Evolutionary conservation across 2,888 invertebrate species (phyloP).

Genomic region (Drosophila anomalata): DNA sequence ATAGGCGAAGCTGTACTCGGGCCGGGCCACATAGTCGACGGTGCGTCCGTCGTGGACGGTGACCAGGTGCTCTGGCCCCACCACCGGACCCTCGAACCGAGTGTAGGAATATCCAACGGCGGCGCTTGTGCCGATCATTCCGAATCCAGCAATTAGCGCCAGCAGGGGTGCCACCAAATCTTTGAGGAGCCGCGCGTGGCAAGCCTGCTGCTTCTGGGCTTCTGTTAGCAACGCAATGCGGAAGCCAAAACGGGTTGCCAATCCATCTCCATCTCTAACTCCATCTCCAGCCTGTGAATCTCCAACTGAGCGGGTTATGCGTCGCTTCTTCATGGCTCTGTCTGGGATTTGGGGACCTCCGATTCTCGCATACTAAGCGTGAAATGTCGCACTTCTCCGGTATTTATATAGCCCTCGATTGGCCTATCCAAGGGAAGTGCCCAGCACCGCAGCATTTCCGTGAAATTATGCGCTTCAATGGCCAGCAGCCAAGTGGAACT

Average conservation of each 20-base stretch:
- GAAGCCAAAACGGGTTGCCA: constrained; percentile 62
- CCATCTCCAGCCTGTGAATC: constrained; percentile 29
- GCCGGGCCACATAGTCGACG: constrained; percentile 88
- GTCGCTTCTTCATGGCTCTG: constrained; percentile 60
- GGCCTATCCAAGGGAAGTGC: constrained; percentile 48
- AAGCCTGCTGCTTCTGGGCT: constrained; percentile 37
- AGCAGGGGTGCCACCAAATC: constrained; percentile 37
- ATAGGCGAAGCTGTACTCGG: constrained; percentile 90
- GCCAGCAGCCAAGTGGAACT: constrained; percentile 62
- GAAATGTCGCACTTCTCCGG: constrained; percentile 73
- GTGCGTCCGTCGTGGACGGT: constrained; percentile 84
- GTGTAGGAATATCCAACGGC: constrained; percentile 88
- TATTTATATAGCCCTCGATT: constrained; percentile 73
- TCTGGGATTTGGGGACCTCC: constrained; percentile 44
- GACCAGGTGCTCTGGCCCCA: constrained; percentile 85
- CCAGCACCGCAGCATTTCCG: constrained; percentile 66
- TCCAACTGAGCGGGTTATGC: constrained; percentile 53
- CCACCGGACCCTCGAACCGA: constrained; percentile 90
- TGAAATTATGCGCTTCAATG: constrained; percentile 76
- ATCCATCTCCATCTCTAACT: constrained; percentile 28
- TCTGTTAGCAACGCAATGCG: constrained; percentile 57
- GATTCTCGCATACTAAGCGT: constrained; percentile 70
- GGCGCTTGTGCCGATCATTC: constrained; percentile 51
- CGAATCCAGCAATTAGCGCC: constrained; percentile 50
- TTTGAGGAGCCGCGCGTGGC: constrained; percentile 37